phyloP scores from a whole-genome alignment of 2,797 vertebrate genomes.

The Otus scops region DNA sequence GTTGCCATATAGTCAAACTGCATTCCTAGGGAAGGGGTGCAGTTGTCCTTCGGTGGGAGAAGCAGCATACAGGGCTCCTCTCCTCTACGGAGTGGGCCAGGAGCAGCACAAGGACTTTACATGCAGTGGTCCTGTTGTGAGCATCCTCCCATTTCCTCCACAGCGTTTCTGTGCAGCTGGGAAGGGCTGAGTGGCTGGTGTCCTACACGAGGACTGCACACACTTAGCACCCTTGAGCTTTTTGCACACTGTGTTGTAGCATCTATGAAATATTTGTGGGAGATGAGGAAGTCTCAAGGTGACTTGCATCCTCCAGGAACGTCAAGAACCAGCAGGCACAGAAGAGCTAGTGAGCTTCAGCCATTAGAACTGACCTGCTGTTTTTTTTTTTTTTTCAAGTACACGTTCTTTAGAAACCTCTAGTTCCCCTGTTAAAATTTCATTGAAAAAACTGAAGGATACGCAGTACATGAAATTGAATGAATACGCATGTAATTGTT shows the following conservation, averaged over 20 bases:
- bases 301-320: neutral
- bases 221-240: fast-evolving
- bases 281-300: neutral
- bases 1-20: neutral
- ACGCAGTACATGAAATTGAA: neutral
- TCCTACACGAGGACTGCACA: neutral
- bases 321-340: neutral
- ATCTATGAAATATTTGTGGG: neutral
- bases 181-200: neutral
- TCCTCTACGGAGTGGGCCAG: neutral
- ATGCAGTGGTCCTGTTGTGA: neutral
- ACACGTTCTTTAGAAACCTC: neutral
- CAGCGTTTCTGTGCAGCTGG: neutral
- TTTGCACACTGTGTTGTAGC: neutral
- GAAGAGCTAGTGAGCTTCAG: neutral
- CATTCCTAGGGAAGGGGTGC: neutral
- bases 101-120: neutral
- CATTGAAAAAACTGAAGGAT: neutral
- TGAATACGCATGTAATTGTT: conserved; percentile 51
- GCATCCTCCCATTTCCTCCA: neutral
- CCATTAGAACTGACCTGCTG: neutral
- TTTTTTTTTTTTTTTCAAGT: neutral
- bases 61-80: neutral
- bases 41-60: neutral
- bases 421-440: neutral